Evolutionary conservation across 2,113 vertebrate species (phyloP).

Genomic region (Tychaedon coryphoeus): DNA sequence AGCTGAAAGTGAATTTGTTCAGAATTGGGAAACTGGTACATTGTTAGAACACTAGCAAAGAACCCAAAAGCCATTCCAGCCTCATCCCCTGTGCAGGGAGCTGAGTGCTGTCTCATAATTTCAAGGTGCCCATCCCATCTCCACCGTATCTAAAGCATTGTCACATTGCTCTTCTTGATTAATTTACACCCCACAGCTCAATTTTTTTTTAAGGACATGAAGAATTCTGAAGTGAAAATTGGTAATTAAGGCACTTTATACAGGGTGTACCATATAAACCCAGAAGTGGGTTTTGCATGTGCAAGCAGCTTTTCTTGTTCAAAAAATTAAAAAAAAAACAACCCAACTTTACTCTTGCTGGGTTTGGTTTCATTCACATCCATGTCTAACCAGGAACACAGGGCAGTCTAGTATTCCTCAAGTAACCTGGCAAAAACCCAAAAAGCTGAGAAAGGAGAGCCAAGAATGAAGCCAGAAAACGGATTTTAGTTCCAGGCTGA

Average conservation of each 20-base stretch:
- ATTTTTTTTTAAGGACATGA: background rate
- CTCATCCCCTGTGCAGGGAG: background rate
- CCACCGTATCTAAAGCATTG: background rate
- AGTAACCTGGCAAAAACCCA: constrained; percentile 48
- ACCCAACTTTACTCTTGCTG: background rate
- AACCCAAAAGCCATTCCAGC: background rate
- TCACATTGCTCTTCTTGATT: background rate
- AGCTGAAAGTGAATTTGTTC: background rate
- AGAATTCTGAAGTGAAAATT: background rate
- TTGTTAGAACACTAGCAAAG: background rate
- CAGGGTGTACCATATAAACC: background rate
- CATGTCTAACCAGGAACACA: constrained; percentile 24
- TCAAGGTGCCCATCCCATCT: background rate
- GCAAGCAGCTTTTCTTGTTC: background rate
- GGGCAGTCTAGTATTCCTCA: constrained; percentile 36
- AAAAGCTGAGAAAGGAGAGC: constrained; percentile 6
- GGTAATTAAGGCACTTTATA: background rate
- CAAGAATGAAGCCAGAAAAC: constrained; percentile 48
- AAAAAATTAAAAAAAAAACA: background rate
- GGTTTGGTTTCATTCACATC: constrained; percentile 33
- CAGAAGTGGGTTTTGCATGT: background rate
- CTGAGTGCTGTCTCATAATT: background rate
- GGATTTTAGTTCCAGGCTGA: constrained; percentile 43
- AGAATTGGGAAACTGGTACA: background rate
- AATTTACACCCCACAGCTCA: background rate